Base-by-base conservation (phyloP, 2,888 invertebrate genomes). In the Cephus spinipes region DNA sequence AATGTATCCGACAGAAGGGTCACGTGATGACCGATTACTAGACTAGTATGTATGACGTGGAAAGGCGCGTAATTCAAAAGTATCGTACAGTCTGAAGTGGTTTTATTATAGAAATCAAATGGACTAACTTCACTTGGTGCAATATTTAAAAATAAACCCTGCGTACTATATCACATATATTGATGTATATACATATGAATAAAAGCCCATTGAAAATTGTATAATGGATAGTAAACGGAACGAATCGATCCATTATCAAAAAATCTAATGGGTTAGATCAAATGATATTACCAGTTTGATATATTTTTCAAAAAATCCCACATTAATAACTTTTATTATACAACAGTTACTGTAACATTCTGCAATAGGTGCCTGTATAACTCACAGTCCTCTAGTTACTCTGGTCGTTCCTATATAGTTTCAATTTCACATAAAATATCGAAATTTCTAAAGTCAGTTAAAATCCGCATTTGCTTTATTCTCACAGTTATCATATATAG, bases 401-500 rank as follows among this genome's bases (percentile, higher is more conserved):
- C 75, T 71, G 34, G 55, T 75, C 73, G 76, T 76, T 23, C 23
- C 9, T 23, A 23, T 55, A 55, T 1, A 55, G 9, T 9, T 23
- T 55, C 0, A 1, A 55, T 55, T 55, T 55, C 23, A 23, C 23
- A 55, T 55, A 55, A 55, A 9, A 55, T 9, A 55, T 9, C 23
- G 23, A 9, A 55, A 55, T 23, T 55, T 55, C 23, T 23, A 23
- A 55, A 55, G 9, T 55, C 2, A 23, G 2, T 23, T 73, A 73
- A 71, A 80, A 11, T 71, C 32, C 69, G 69, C 68, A 73, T 55
- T 34, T 80, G 71, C 76, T 74, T 80, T 77, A 12, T 73, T 79
- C 74, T 34, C 79, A 75, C 77, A 79, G 35, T 55, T 23, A 23
- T 55, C 55, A 23, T 40, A 40, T 4, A 15, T 6, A 40, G 6